A percentile compares a stretch with the other conserved stretches of the same genome.
Conservation (phyloP, 1,140 invertebrate genomes). For the Orussus abietinus region DNA sequence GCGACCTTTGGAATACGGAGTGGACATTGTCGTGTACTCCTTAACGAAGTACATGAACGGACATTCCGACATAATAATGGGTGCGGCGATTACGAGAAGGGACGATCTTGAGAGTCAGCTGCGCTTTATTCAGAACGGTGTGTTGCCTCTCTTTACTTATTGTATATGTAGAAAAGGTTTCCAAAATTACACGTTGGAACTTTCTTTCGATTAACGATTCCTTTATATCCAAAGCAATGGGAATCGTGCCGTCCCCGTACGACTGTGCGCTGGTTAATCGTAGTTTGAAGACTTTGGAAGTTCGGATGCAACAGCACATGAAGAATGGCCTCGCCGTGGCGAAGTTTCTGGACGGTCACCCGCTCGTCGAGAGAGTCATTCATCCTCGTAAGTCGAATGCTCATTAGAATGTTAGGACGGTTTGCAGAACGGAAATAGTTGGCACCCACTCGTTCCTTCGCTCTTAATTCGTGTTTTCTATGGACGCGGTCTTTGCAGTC, state of each 20-base stretch:
- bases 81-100: conserved; percentile 73
- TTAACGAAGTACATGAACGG: conserved; percentile 99
- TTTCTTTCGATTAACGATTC: too few species aligned
- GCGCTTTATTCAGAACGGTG: conserved; percentile 82
- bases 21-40: conserved; percentile 90
- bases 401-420: too few species aligned
- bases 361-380: conserved; percentile 74
- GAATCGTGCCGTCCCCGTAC: conserved; percentile 92
- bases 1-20: conserved; percentile 85
- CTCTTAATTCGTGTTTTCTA: too few species aligned
- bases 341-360: conserved; percentile 74
- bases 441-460: too few species aligned
- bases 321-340: conserved; percentile 75
- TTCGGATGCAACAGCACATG: conserved; percentile 89
- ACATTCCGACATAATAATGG: conserved; percentile 97
- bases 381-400: conserved; percentile 69
- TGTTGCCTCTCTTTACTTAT: conserved; percentile 3
- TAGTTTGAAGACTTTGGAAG: conserved; percentile 88
- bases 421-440: too few species aligned
- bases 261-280: conserved; percentile 93
- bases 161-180: conserved; percentile 3
- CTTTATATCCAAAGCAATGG: too few species aligned
- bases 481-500: conserved; percentile 58
- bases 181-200: conserved; percentile 9
- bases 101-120: conserved; percentile 70